These are phyloP conservation scores for Telmatochromis brachygnathus DNA, from an alignment of 2,113 vertebrate species.

Conservation along the genomic window DNA sequence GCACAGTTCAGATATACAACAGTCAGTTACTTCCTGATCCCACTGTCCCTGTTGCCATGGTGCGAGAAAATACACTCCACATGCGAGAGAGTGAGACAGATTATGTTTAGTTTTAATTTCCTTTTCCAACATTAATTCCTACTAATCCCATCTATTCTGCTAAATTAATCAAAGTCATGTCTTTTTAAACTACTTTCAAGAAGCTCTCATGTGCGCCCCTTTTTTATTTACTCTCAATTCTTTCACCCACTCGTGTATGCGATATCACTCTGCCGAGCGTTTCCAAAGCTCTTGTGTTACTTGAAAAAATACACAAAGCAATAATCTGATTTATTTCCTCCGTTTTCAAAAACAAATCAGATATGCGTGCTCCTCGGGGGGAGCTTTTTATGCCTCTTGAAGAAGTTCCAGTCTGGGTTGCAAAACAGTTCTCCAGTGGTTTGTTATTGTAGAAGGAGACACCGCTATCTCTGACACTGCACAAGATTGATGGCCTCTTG, in stretches of 20 bases:
- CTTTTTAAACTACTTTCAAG: background rate
- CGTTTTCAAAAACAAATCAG: constrained; percentile 27
- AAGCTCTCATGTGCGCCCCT: background rate
- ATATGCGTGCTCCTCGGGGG: background rate
- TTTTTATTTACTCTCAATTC: background rate
- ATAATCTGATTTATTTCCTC: constrained; percentile 43
- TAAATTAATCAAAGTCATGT: background rate
- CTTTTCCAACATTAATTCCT: background rate
- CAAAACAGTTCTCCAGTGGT: constrained; percentile 12
- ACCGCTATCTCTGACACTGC: background rate
- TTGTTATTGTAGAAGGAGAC: constrained; percentile 10
- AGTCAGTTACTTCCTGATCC: background rate
- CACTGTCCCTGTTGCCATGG: background rate
- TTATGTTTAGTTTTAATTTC: background rate
- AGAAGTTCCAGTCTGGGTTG: constrained; percentile 6
- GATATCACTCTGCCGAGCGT: background rate
- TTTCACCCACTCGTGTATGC: background rate
- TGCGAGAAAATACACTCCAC: background rate
- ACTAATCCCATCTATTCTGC: background rate
- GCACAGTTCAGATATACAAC: background rate
- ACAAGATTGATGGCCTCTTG: constrained; percentile 19
- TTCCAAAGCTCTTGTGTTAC: constrained; percentile 36
- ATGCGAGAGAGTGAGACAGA: background rate
- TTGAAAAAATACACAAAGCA: constrained; percentile 35
- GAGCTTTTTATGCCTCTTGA: background rate